Conservation (phyloP, 92 coral and sea anemone species). For the Actinostola sp. region DNA sequence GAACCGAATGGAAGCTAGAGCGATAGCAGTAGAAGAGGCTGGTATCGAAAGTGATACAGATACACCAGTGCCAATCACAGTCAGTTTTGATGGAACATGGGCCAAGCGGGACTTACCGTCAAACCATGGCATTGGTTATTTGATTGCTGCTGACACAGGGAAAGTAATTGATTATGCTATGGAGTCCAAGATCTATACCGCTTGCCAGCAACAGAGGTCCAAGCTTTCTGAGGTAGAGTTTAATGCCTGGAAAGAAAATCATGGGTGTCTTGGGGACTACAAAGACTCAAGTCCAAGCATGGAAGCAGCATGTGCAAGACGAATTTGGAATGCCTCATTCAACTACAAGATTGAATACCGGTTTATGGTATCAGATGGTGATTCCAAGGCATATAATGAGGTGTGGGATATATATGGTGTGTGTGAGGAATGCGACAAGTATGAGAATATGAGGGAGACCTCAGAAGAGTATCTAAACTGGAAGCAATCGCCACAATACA, state of each 20-base stretch:
- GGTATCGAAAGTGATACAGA: too few relatives aligned
- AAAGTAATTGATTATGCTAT: too few relatives aligned
- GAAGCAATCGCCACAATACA: conserved; percentile 27
- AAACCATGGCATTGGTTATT: too few relatives aligned
- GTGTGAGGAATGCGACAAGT: conserved; percentile 35
- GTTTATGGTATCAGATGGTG: conserved; percentile 61
- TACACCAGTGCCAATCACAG: too few relatives aligned
- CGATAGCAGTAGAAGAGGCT: too few relatives aligned
- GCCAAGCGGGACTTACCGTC: too few relatives aligned
- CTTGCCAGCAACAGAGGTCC: too few relatives aligned
- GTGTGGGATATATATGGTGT: conserved; percentile 52
- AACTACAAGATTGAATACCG: conserved; percentile 32
- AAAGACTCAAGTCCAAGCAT: conserved; percentile 52
- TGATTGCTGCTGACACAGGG: too few relatives aligned
- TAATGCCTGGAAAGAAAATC: conserved; percentile 33
- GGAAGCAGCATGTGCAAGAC: conserved; percentile 52
- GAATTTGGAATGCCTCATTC: conserved; percentile 33
- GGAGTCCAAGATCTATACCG: too few relatives aligned
- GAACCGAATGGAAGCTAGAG: too few relatives aligned
- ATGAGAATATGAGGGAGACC: conserved; percentile 2
- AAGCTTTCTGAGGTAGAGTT: background rate
- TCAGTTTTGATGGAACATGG: too few relatives aligned
- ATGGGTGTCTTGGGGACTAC: conserved; percentile 37
- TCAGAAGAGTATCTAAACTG: conserved; percentile 16
- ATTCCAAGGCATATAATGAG: conserved; percentile 45